A percentile compares a stretch with the other conserved stretches of the same genome.
Conservation (phyloP, 1,140 invertebrate species). For the Armadillidium nasatum region DNA sequence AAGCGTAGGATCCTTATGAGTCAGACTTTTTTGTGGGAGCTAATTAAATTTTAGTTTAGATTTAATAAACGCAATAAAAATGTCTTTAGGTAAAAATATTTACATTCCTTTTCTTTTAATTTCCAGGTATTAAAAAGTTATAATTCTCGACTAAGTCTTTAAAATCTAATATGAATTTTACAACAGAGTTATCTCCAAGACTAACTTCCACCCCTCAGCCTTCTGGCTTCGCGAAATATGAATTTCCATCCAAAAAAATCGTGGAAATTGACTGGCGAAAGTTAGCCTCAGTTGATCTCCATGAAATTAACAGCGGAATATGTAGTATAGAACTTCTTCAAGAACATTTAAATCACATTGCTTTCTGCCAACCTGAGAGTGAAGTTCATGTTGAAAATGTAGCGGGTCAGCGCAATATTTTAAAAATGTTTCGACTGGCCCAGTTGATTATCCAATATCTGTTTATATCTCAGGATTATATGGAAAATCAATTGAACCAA, state of each 20-base stretch:
- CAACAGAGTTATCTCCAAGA: not conserved
- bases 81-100: no score
- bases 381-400: slow-evolving; percentile 30
- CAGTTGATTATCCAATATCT: slow-evolving; percentile 37
- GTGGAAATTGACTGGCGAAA: slow-evolving; percentile 36
- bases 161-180: not conserved
- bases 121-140: no score
- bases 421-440: slow-evolving; percentile 37
- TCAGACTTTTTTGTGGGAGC: no score
- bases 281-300: slow-evolving; percentile 33
- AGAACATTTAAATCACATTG: slow-evolving; percentile 31
- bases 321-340: slow-evolving; percentile 35
- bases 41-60: no score
- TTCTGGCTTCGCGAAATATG: not conserved
- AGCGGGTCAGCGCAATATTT: slow-evolving; percentile 26
- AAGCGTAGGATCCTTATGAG: no score
- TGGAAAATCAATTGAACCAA: slow-evolving; percentile 33
- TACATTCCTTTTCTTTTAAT: no score
- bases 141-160: no score
- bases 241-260: slow-evolving; percentile 33
- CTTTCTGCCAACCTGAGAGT: slow-evolving; percentile 33
- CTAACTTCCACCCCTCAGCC: not conserved
- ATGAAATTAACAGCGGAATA: slow-evolving; percentile 26
- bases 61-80: no score
- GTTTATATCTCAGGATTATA: slow-evolving; percentile 37